Conservation (phyloP, 2,113 vertebrate genomes). For the Scartelaos histophorus region DNA sequence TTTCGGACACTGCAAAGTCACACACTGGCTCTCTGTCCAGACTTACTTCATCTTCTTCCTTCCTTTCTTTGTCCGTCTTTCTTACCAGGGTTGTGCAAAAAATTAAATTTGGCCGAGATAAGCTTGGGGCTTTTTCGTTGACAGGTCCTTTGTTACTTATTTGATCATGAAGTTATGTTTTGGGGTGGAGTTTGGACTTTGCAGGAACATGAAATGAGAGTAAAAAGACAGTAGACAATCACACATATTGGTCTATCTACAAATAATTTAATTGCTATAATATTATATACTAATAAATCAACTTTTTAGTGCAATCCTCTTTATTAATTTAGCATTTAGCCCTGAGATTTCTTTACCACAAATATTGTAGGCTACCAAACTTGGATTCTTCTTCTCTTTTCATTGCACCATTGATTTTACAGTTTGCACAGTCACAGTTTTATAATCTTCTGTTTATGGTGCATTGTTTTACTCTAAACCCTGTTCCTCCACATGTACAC, state of each 20-base stretch:
- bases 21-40: conserved; percentile 59
- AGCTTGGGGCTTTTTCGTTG: not conserved
- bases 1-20: conserved; percentile 43
- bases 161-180: not conserved
- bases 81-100: not conserved
- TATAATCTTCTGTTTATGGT: not conserved
- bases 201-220: too few relatives aligned
- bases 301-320: not conserved
- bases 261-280: too few relatives aligned
- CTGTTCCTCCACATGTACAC: conserved; percentile 7
- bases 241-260: too few relatives aligned
- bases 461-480: conserved; percentile 3
- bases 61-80: conserved; percentile 36
- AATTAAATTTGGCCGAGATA: not conserved
- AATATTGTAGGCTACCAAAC: not conserved
- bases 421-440: not conserved
- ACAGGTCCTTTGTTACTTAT: not conserved
- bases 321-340: not conserved
- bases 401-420: too few relatives aligned
- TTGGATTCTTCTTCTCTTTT: too few relatives aligned
- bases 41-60: conserved; percentile 56
- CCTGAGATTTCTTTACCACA: not conserved
- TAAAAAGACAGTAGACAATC: too few relatives aligned
- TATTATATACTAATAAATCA: too few relatives aligned
- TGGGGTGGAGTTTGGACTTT: too few relatives aligned